Percentiles rank a stretch among this genome's conserved stretches.
phyloP scores from a whole-genome alignment of 1,140 invertebrate species.

The Hylyphantes graminicola region DNA sequence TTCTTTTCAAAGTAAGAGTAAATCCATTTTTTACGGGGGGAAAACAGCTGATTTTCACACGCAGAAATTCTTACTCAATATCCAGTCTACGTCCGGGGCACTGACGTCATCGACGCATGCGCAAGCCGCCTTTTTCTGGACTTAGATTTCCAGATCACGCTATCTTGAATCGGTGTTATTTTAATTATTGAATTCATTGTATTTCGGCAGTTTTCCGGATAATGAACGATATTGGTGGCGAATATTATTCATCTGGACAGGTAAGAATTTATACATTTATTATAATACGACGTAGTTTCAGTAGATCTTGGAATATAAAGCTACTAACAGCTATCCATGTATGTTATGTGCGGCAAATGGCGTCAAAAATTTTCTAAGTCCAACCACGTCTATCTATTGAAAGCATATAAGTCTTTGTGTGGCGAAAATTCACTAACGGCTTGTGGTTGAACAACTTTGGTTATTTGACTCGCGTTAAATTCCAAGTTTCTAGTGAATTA shows the following conservation, averaged over 20 bases:
- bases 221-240: conserved; percentile 39
- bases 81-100: conserved; percentile 52
- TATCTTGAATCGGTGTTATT: background rate
- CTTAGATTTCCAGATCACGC: conserved; percentile 29
- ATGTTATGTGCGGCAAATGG: conserved; percentile 42
- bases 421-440: background rate
- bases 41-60: conserved; percentile 26
- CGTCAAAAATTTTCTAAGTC: conserved; percentile 57
- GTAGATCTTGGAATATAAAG: background rate
- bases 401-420: conserved; percentile 5
- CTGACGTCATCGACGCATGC: conserved; percentile 45
- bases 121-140: conserved; percentile 22
- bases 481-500: too few relatives aligned
- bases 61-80: conserved; percentile 45
- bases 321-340: background rate
- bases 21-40: too few relatives aligned
- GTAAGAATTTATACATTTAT: conserved; percentile 1
- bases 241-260: conserved; percentile 37
- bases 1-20: too few relatives aligned
- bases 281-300: background rate
- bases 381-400: conserved; percentile 26
- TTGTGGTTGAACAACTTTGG: background rate
- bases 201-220: conserved; percentile 4
- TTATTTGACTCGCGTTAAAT: too few relatives aligned
- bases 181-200: background rate